Evolutionary conservation across 2,888 invertebrate species (phyloP), one percentile per base, ranked within the genome.

Genomic region (Drosophila tanythrix): DNA sequence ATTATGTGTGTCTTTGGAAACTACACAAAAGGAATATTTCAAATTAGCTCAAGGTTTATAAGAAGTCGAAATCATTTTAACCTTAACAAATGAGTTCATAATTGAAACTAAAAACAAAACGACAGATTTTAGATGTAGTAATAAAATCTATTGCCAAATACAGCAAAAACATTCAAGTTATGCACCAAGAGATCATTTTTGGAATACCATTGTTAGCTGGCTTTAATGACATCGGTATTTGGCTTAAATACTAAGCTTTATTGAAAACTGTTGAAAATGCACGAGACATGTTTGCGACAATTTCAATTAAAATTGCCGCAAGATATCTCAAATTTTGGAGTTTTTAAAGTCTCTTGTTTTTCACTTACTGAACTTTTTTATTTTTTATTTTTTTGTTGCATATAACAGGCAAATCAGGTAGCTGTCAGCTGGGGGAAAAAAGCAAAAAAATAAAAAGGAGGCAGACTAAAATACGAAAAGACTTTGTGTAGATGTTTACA

Each of bases 401-500:
- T 15, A 35, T 36, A 46, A 33, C 52, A 52, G 59, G 35, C 56
- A 78, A 61, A 76, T 76, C 77, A 72, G 57, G 67, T 59, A 65
- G 68, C 77, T 86, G 86, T 74, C 86, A 68, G 70, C 58, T 63
- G 43, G 27, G 15, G 29, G 11, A 57, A 43, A 29, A 66, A 52
- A 59, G 33, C 4, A 10, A 18, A 46, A 29, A 62, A 59, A 29
- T 67, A 38, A 33, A 36, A 58, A 73, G 64, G 56, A 60, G 53
- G 53, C 46, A 61, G 73, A 59, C 81, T 36, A 38, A 79, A 79
- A 81, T 66, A 52, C 53, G 63, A 57, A 59, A 60, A 55, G 68
- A 75, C 58, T 68, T 68, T 72, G 72, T 83, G 75, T 73, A 74
- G 69, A 78, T 83, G 83, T 83, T 83, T 83, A 83, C 89, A 81